phyloP scores from a whole-genome alignment of 2,888 invertebrate genomes.

The Dasypogon diadema region DNA sequence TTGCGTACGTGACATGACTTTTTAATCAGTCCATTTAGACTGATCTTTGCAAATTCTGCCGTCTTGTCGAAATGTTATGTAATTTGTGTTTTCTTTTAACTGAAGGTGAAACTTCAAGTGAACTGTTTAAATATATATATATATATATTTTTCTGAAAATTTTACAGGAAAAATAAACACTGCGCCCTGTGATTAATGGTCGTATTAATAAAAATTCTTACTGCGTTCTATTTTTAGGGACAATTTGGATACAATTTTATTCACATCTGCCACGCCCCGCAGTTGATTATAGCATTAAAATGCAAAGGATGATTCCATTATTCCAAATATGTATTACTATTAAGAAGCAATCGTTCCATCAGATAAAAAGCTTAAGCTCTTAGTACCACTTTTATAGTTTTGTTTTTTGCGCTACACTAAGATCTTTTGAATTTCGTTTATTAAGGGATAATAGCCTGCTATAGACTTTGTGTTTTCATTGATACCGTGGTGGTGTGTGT shows the following conservation, averaged over 20 bases:
- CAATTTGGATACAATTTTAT: background rate
- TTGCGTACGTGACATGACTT: conserved; percentile 54
- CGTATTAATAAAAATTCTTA: background rate
- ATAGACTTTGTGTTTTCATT: too few relatives aligned
- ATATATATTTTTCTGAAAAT: background rate
- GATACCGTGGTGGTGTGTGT: too few relatives aligned
- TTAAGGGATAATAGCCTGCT: too few relatives aligned
- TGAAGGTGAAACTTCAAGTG: background rate
- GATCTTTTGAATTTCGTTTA: too few relatives aligned
- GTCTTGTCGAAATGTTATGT: conserved; percentile 17
- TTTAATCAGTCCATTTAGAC: conserved; percentile 30
- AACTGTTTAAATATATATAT: conserved; percentile 35
- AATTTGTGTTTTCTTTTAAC: conserved; percentile 18
- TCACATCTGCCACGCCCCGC: background rate
- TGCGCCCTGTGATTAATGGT: background rate
- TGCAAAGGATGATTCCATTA: too few relatives aligned
- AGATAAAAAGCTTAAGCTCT: too few relatives aligned
- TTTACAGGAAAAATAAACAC: background rate
- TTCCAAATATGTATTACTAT: too few relatives aligned
- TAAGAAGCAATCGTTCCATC: too few relatives aligned
- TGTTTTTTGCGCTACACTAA: too few relatives aligned
- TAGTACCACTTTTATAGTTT: too few relatives aligned
- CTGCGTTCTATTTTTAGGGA: background rate
- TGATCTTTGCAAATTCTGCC: conserved; percentile 36
- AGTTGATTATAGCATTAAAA: too few relatives aligned